These are phyloP conservation scores for Equus przewalskii DNA, from an alignment of 2,113 vertebrate genomes.

Conservation along the genomic window DNA sequence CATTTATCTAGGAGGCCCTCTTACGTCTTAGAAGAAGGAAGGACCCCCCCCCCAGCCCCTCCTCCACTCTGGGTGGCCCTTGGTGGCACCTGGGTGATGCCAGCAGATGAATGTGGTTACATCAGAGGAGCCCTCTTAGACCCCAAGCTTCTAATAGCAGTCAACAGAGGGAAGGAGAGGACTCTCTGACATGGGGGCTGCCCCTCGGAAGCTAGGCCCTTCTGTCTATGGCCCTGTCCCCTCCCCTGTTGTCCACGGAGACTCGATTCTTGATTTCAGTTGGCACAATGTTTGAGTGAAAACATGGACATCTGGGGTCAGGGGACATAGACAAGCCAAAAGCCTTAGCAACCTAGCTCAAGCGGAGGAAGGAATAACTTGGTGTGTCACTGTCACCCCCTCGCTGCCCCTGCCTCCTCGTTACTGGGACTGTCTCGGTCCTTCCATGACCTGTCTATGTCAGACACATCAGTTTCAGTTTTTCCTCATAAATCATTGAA, in stretches of 20 bases:
- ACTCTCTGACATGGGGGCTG: fast-evolving
- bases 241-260: fast-evolving
- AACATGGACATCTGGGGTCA: neutral
- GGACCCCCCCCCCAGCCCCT: too few species aligned
- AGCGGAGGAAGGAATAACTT: neutral
- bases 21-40: too few species aligned
- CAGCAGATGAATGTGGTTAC: neutral
- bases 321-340: neutral
- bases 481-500: neutral
- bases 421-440: neutral
- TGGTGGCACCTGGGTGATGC: neutral
- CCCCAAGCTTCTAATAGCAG: neutral
- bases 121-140: neutral
- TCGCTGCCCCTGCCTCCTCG: neutral
- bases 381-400: neutral
- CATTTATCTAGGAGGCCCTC: neutral
- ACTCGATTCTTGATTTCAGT: neutral
- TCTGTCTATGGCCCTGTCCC: fast-evolving
- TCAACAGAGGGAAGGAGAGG: neutral
- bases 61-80: neutral
- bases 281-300: neutral
- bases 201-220: neutral
- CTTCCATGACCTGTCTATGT: neutral
- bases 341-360: neutral
- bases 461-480: neutral